Evolutionary conservation across 1,140 invertebrate genomes (phyloP).

Genomic region (Pseudomyrmex pallidus): DNA sequence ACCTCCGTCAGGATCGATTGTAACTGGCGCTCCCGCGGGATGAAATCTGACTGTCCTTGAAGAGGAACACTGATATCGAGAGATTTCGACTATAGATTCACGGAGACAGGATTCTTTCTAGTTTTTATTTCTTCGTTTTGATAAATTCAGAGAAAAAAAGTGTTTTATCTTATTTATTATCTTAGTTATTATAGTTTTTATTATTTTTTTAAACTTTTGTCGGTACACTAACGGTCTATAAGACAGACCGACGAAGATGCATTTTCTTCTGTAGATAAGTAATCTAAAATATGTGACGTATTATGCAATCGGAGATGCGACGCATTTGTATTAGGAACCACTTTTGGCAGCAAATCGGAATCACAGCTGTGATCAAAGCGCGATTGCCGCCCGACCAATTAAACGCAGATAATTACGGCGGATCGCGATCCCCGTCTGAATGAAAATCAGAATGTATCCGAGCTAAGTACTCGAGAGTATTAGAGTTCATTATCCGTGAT

Average conservation of each 20-base stretch:
- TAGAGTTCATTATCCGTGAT: slow-evolving; percentile 14
- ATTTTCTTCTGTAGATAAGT: neutral
- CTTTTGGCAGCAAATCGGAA: slow-evolving; percentile 8
- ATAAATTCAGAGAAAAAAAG: too few relatives aligned
- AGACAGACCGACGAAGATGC: neutral
- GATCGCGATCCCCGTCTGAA: slow-evolving; percentile 30
- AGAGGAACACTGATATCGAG: slow-evolving; percentile 14
- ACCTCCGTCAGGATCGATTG: slow-evolving; percentile 55
- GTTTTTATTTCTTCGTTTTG: too few relatives aligned
- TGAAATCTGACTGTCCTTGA: slow-evolving; percentile 39
- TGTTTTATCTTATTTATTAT: too few relatives aligned
- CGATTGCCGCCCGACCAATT: slow-evolving; percentile 14
- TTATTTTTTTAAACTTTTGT: too few relatives aligned
- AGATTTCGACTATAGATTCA: neutral
- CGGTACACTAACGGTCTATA: too few relatives aligned
- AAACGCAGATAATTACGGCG: slow-evolving; percentile 39
- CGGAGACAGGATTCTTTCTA: too few relatives aligned
- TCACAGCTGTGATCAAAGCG: neutral
- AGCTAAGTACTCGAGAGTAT: slow-evolving; percentile 24
- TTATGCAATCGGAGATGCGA: slow-evolving; percentile 3
- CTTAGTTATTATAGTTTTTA: too few relatives aligned
- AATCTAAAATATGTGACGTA: neutral
- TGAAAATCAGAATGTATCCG: slow-evolving; percentile 37
- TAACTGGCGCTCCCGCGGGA: slow-evolving; percentile 21
- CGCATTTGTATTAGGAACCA: slow-evolving; percentile 18